Evolutionary conservation across 2,113 vertebrate genomes (phyloP).

Genomic region (Paracanthobrama guichenoti): DNA sequence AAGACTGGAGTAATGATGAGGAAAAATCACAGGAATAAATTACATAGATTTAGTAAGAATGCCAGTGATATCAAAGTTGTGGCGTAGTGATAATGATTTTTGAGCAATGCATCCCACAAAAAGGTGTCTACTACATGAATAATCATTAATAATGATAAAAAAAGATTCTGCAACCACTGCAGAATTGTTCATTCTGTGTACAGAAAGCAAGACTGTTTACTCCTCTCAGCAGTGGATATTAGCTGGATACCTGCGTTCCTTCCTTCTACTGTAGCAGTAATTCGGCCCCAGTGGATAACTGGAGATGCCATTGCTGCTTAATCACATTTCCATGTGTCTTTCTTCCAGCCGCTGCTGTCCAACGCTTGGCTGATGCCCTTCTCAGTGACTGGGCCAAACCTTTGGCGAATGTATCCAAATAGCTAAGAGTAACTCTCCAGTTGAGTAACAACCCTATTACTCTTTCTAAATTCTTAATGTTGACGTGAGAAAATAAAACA

Average conservation of each 20-base stretch:
- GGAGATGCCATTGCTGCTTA: slow-evolving; percentile 53
- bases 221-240: slow-evolving; percentile 3
- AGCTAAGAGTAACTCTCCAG: not conserved
- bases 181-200: not conserved
- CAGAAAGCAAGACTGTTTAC: not conserved
- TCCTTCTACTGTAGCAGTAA: slow-evolving; percentile 32
- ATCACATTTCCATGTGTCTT: slow-evolving; percentile 64
- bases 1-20: no score
- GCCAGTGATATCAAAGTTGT: not conserved
- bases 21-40: no score
- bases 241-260: slow-evolving; percentile 17
- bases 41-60: not conserved
- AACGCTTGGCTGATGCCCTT: not conserved
- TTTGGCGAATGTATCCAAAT: slow-evolving; percentile 1
- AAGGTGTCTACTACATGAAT: not conserved
- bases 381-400: slow-evolving; percentile 1
- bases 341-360: slow-evolving; percentile 21
- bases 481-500: slow-evolving; percentile 15
- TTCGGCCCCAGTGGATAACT: slow-evolving; percentile 17
- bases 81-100: not conserved
- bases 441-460: not conserved
- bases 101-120: not conserved
- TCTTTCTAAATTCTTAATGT: not conserved
- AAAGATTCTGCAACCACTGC: no score
- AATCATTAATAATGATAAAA: not conserved